Evolutionary conservation across 2,797 vertebrate genomes (phyloP).

Genomic region (Acrocephalus scirpaceus): DNA sequence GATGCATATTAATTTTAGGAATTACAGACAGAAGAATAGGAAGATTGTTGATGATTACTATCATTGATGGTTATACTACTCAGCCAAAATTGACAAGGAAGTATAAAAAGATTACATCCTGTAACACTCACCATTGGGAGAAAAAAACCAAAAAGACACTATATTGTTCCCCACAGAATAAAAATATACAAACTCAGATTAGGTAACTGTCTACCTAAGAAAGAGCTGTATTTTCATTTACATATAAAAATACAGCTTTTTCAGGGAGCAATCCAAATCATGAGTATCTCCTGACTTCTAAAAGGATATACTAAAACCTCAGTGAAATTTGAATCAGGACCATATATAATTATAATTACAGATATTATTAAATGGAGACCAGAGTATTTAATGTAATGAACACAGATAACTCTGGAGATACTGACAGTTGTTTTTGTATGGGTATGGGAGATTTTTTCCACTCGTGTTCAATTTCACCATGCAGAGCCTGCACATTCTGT

Average conservation of each 20-base stretch:
- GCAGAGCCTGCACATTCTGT: not conserved
- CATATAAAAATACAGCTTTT: not conserved
- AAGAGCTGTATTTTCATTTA: not conserved
- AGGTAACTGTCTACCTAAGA: not conserved
- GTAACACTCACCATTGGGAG: not conserved
- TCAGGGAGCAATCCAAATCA: not conserved
- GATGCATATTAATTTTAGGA: not conserved
- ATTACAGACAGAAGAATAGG: not conserved
- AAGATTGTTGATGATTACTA: not conserved
- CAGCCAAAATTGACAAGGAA: not conserved
- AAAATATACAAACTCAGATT: not conserved
- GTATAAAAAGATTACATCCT: not conserved
- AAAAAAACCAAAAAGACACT: not conserved
- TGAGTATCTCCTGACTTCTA: not conserved
- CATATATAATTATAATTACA: not conserved
- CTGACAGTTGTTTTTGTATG: not conserved
- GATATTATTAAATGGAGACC: not conserved
- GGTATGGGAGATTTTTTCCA: rapidly evolving
- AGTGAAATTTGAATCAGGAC: not conserved
- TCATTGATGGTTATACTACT: not conserved
- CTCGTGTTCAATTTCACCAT: not conserved
- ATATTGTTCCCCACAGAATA: not conserved
- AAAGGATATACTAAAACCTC: not conserved
- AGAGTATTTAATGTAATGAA: not conserved
- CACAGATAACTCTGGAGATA: not conserved